Base-by-base conservation (phyloP, 2,888 invertebrate genomes). In the Oscheius onirici region DNA sequence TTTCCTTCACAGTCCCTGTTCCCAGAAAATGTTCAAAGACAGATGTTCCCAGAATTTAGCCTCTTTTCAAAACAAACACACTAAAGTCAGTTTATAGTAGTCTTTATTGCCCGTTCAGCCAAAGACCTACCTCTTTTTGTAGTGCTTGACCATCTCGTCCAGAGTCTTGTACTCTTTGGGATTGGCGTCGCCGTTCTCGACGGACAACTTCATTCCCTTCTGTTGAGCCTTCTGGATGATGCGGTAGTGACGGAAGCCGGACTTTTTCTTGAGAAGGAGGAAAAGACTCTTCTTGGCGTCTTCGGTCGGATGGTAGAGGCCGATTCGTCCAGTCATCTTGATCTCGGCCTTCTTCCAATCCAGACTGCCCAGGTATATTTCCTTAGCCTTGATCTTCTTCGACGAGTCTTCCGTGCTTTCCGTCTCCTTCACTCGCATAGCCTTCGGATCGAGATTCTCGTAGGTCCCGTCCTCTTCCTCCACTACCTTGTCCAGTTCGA, bases 401-500 rank as follows among this genome's bases (percentile, higher is more conserved):
- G n/a, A 20, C 22, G 20, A 1, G n/a, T 52, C 52, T 24, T 24
- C 52, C 20, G 15, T 22, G 17, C 22, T 22, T 22, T 52, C 20
- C 46, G 46, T 17, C 15, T 46, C 52, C 52, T 6, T 24, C 22
- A n/a, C 20, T 52, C 40, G 28, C 15, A 8, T 17, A 13, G 11
- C 28, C 13, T 55, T 55, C 55, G 55, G 55, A n/a, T 55, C 55
- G 26, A 55, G 28, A 55, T 55, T 55, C 55, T 55, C 55, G 28
- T 55, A 55, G 15, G 55, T 55, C 26, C 34, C 34, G 34, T 34
- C 34, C 8, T 20, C 0, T 22, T 17, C 28, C 55, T 55, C 55
- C 13, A 13, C 34, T 34, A 34, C 34, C 55, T 55, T 55, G 22
- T 51, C 51, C 51, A 17, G 17, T 20, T 51, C 51, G 17, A 17